Conservation (phyloP, 2,797 vertebrate species). For the Neosilurus mollespiculum region DNA sequence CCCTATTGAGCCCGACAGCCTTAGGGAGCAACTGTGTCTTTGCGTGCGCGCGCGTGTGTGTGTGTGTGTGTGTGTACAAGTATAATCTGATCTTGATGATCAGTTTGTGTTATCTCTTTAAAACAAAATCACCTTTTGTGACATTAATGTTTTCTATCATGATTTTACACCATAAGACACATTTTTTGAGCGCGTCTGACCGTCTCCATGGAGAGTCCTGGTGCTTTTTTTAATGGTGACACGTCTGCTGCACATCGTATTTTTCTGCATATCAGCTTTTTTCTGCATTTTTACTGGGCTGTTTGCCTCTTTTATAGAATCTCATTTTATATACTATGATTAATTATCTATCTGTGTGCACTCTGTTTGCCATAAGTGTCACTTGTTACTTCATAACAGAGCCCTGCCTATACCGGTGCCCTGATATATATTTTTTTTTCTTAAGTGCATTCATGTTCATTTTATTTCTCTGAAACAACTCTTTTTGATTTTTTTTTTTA, state of each 20-base stretch:
- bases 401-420: conserved; percentile 58
- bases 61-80: conserved; percentile 6
- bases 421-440: conserved; percentile 50
- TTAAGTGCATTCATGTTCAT: conserved; percentile 59
- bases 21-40: conserved; percentile 35
- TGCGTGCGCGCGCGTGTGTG: background rate
- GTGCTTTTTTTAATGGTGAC: conserved; percentile 79
- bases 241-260: conserved; percentile 77
- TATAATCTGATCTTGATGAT: conserved; percentile 42
- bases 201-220: conserved; percentile 71
- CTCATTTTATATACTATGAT: conserved; percentile 79
- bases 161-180: conserved; percentile 43
- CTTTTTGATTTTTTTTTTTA: conserved; percentile 61
- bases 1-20: conserved; percentile 75
- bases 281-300: conserved; percentile 72
- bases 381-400: conserved; percentile 68
- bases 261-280: conserved; percentile 64
- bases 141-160: conserved; percentile 46
- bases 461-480: conserved; percentile 59
- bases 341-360: conserved; percentile 72
- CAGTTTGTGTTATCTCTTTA: conserved; percentile 42
- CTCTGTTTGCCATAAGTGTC: conserved; percentile 66
- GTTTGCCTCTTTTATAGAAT: conserved; percentile 77
- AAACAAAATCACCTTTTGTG: conserved; percentile 46
- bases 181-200: conserved; percentile 62